Conservation (phyloP, 2,797 vertebrate genomes). For the Hylomyscus alleni region DNA sequence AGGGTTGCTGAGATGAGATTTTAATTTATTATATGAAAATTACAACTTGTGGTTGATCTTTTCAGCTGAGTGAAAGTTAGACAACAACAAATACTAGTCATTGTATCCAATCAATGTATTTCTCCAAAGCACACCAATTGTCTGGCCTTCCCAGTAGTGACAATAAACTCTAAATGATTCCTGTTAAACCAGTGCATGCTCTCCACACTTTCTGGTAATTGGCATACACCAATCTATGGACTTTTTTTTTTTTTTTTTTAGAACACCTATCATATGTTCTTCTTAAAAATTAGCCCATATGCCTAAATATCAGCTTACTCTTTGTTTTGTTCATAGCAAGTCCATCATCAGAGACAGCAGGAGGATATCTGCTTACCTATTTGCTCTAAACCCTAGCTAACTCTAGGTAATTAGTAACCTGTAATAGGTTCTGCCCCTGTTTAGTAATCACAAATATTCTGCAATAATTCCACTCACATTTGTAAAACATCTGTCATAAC, state of each 20-base stretch:
- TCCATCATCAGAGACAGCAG: too few species aligned
- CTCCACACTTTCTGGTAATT: background rate
- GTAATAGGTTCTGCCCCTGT: background rate
- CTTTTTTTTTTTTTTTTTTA: too few species aligned
- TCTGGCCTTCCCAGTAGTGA: background rate
- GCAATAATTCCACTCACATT: background rate
- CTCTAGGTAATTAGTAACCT: background rate
- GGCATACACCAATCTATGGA: background rate
- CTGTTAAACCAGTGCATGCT: background rate
- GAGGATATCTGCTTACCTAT: background rate
- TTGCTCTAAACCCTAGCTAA: too few species aligned
- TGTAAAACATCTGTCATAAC: background rate
- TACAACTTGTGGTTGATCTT: background rate
- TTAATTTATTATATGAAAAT: conserved; percentile 49
- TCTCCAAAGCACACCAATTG: background rate
- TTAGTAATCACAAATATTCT: background rate
- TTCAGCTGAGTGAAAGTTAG: background rate
- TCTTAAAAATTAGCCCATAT: background rate
- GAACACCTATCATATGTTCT: background rate
- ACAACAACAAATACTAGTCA: background rate
- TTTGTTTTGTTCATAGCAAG: background rate
- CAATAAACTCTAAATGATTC: background rate
- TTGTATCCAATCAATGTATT: background rate
- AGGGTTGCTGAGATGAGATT: conserved; percentile 25
- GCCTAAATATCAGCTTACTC: background rate